Evolutionary conservation across 2,113 vertebrate genomes (phyloP), one percentile per base, ranked within the genome.

Genomic region (Elephas maximus): DNA sequence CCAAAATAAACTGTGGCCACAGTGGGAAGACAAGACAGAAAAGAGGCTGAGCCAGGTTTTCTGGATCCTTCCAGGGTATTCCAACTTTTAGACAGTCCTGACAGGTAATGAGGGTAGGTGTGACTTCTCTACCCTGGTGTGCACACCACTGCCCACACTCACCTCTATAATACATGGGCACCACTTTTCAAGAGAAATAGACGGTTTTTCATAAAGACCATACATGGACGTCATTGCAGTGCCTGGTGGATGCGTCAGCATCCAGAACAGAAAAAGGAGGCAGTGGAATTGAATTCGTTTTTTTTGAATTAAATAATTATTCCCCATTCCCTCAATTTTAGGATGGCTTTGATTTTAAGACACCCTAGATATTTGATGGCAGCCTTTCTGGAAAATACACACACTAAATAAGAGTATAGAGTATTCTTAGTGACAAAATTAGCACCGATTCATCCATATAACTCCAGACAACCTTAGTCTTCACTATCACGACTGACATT

Each of bases 221-320:
- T 76, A 60, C 1, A 8, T 45, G 48, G 18, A 30, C n/a, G 33
- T 60, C 21, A 51, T 88, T 69, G 77, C 37, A 63, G 24, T 37
- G 51, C 0, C 71, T 69, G n/a, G 1, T 69, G 11, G 37, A 51
- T 44, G 20, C 24, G 76, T 69, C 20, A 23, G 17, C 3, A 20
- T 62, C 45, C 2, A 71, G 17, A 67, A 63, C 4, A 94, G n/a
- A 77, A 84, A 82, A 82, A 69, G 18, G 3, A 86, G 5, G 11
- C 26, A 5, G 5, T n/a, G 63, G 23, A 33, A 85, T 91, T 93
- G 73, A 63, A 77, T 45, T 65, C 23, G 6, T 79, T 81, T 60
- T 60, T 45, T 88, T 76, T 82, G 24, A 95, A 91, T 84, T 67
- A 51, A 90, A 57, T 2, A 62, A 92, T 63, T 84, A 89, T 37